Evolutionary conservation across 2,113 vertebrate genomes (phyloP).

Genomic region (Lepisosteus osseus): DNA sequence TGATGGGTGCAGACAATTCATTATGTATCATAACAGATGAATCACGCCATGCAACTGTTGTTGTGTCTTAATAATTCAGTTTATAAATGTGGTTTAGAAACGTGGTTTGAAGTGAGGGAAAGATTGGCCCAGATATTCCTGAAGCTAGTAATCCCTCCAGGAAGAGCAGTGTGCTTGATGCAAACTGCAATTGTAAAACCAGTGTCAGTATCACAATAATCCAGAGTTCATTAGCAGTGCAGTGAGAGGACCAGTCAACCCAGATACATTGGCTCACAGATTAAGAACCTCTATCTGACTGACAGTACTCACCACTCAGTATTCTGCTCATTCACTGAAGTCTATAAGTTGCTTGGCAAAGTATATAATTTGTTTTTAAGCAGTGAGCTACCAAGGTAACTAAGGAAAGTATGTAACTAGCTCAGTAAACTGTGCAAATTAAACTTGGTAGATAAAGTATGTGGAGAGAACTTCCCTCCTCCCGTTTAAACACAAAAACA

Average conservation of each 20-base stretch:
- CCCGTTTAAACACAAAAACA: neutral
- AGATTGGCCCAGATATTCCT: no score
- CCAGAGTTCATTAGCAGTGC: constrained; percentile 22
- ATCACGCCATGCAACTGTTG: neutral
- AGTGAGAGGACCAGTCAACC: constrained; percentile 4
- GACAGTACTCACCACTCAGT: constrained; percentile 14
- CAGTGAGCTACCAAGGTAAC: constrained; percentile 20
- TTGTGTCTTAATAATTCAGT: no score
- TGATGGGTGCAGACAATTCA: constrained; percentile 19
- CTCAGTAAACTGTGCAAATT: constrained; percentile 30
- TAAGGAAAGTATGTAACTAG: constrained; percentile 10
- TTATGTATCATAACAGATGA: constrained; percentile 4
- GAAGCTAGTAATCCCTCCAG: no score
- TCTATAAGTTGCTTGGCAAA: constrained; percentile 17
- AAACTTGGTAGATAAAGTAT: constrained; percentile 26
- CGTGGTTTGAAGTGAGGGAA: no score
- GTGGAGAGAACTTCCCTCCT: neutral
- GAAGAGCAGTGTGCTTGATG: no score
- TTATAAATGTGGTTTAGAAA: no score
- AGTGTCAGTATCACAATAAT: constrained; percentile 2
- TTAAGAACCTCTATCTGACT: constrained; percentile 16
- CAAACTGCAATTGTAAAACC: no score
- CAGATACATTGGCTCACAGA: constrained; percentile 17
- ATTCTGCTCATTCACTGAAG: constrained; percentile 19
- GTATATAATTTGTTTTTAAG: constrained; percentile 26